Evolutionary conservation across 1,140 invertebrate genomes (phyloP).

Genomic region (Pseudomyrmex gracilis): DNA sequence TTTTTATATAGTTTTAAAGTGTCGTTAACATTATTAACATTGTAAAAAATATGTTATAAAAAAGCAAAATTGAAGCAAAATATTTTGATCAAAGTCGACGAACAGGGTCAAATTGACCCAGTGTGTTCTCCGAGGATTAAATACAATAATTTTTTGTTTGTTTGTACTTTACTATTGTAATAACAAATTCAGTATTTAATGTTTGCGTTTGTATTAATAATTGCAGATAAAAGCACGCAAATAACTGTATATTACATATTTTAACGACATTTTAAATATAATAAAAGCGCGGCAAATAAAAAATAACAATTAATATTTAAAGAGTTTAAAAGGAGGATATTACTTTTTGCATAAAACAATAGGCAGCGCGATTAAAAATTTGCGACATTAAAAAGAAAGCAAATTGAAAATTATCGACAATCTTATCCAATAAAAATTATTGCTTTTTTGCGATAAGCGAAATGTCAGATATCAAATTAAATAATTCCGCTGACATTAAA

Average conservation of each 20-base stretch:
- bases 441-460: background rate
- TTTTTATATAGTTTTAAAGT: too few relatives aligned
- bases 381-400: background rate
- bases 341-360: background rate
- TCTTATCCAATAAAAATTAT: too few relatives aligned
- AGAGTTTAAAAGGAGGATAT: background rate
- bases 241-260: background rate
- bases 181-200: background rate
- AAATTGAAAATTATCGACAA: background rate
- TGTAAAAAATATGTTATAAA: too few relatives aligned
- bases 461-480: constrained; percentile 12
- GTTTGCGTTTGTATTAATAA: constrained; percentile 23
- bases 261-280: background rate
- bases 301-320: constrained; percentile 11
- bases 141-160: too few relatives aligned
- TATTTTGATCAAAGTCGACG: too few relatives aligned
- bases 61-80: too few relatives aligned
- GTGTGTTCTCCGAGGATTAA: too few relatives aligned
- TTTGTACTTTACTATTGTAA: too few relatives aligned
- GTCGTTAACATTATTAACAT: too few relatives aligned
- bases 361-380: background rate
- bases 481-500: constrained; percentile 1
- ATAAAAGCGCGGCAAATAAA: background rate
- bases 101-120: too few relatives aligned
- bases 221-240: background rate